Conservation (phyloP, 2,888 invertebrate species). For the Tipula helvola region DNA sequence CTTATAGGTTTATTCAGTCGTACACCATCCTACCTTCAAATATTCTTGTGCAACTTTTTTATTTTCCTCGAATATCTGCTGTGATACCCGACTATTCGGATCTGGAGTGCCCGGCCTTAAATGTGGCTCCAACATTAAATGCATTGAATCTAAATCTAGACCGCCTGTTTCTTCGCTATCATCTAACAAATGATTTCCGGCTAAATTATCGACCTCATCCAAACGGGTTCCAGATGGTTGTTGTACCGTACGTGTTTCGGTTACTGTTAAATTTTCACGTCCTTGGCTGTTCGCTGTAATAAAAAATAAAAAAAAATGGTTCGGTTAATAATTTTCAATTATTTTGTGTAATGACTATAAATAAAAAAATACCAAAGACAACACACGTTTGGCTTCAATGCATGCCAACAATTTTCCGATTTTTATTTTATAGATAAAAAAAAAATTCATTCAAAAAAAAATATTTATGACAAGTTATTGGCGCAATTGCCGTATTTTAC, state of each 20-base stretch:
- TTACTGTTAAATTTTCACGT: conserved; percentile 31
- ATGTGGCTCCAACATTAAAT: conserved; percentile 68
- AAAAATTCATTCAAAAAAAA: neutral
- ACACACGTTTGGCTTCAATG: neutral
- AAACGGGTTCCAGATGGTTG: neutral
- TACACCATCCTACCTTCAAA: conserved; percentile 46
- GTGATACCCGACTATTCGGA: conserved; percentile 60
- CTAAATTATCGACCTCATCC: neutral
- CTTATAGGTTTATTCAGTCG: neutral
- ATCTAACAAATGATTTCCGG: neutral
- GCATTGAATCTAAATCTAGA: conserved; percentile 51
- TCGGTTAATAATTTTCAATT: neutral
- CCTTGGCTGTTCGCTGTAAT: conserved; percentile 34
- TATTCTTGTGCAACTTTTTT: conserved; percentile 79
- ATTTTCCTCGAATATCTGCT: conserved; percentile 79
- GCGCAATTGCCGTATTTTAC: neutral
- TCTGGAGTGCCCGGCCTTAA: conserved; percentile 76
- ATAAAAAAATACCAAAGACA: neutral
- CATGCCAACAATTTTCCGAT: neutral
- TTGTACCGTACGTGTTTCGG: conserved; percentile 27
- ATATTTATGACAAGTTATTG: neutral
- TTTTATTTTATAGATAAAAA: neutral
- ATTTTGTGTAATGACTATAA: neutral
- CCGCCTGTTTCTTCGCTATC: conserved; percentile 4
- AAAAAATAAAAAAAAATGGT: neutral